Evolutionary conservation across 2,113 vertebrate species (phyloP).

Genomic region (Eptesicus fuscus): DNA sequence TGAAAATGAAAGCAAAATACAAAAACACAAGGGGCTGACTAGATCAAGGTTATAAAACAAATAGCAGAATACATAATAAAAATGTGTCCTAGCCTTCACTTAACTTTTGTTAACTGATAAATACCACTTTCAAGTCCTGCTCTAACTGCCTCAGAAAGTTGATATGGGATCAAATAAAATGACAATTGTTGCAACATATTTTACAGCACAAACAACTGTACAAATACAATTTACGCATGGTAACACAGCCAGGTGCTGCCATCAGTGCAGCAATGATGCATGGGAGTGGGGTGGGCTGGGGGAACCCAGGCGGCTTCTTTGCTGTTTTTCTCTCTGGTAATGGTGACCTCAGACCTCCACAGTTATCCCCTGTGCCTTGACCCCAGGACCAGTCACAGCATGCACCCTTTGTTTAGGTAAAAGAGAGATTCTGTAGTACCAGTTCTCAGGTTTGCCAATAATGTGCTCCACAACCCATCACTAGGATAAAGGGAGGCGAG

Average conservation of each 20-base stretch:
- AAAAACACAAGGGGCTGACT: background rate
- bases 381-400: too few relatives aligned
- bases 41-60: background rate
- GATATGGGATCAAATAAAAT: background rate
- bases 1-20: constrained; percentile 16
- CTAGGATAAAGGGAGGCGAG: background rate
- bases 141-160: background rate
- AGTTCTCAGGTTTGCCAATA: background rate
- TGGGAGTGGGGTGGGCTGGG: background rate
- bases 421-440: background rate
- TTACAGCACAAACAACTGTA: background rate
- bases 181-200: background rate
- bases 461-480: background rate
- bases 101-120: background rate
- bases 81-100: background rate
- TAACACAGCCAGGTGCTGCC: background rate
- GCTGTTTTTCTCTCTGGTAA: background rate
- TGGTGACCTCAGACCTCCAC: background rate
- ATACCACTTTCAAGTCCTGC: background rate
- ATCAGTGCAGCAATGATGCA: background rate
- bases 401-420: background rate
- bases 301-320: background rate
- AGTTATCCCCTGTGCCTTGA: background rate
- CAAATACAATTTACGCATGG: background rate
- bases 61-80: background rate